Conservation (phyloP, 1,140 invertebrate genomes). For the Helicorthomorpha holstii region DNA sequence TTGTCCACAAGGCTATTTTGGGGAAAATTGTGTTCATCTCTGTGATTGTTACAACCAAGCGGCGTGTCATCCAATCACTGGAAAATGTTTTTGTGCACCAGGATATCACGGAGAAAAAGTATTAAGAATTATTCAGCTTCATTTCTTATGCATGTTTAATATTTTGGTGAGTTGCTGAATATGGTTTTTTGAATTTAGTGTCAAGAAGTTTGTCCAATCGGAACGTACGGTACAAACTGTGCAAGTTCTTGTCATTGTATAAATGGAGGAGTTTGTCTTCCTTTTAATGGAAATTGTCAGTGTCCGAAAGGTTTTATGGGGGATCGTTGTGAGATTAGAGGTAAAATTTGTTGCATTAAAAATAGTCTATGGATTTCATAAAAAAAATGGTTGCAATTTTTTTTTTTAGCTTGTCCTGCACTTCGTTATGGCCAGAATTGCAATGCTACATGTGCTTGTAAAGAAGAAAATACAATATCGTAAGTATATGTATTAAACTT, state of each 20-base stretch:
- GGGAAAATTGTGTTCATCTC: constrained; percentile 45
- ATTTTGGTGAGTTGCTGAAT: constrained; percentile 6
- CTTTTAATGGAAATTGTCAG: constrained; percentile 45
- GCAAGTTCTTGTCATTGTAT: constrained; percentile 49
- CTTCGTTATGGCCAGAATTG: constrained; percentile 52
- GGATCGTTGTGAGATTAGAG: constrained; percentile 41
- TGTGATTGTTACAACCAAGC: constrained; percentile 83
- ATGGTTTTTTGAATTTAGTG: constrained; percentile 50
- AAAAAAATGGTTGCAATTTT: background rate
- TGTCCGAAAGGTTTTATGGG: constrained; percentile 63
- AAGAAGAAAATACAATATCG: constrained; percentile 48
- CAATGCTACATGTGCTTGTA: constrained; percentile 53
- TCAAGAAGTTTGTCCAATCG: constrained; percentile 51
- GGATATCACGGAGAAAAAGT: constrained; percentile 59
- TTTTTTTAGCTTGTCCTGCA: constrained; percentile 16
- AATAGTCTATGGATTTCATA: constrained; percentile 1
- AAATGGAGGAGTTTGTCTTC: constrained; percentile 53
- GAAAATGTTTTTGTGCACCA: constrained; percentile 50
- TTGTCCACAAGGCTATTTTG: constrained; percentile 54
- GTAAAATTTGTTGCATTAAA: constrained; percentile 9
- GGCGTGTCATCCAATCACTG: constrained; percentile 57
- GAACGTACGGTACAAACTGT: constrained; percentile 61
- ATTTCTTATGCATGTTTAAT: background rate
- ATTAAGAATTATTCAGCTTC: too few species aligned
- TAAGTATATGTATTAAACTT: too few species aligned